A percentile compares a stretch with the other conserved stretches of the same genome.
phyloP scores from a whole-genome alignment of 2,888 invertebrate species.

The Hyposoter didymator region DNA sequence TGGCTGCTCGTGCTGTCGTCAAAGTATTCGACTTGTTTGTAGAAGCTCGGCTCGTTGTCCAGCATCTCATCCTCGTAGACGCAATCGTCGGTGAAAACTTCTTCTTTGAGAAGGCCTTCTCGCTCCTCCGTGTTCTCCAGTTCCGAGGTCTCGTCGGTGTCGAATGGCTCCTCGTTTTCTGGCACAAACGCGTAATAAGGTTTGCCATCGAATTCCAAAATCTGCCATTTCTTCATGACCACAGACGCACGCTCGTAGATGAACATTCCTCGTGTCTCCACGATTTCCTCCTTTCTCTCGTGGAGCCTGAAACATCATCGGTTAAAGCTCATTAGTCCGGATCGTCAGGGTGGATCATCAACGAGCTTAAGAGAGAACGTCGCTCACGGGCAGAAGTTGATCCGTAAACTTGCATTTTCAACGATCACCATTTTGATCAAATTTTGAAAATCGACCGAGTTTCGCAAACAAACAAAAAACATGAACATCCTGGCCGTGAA shows the following conservation, averaged over 20 bases:
- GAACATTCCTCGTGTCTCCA: slow-evolving; percentile 78
- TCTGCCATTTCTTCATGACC: slow-evolving; percentile 83
- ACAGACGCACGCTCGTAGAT: slow-evolving; percentile 81
- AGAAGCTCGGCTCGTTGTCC: slow-evolving; percentile 63
- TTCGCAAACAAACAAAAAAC: too few relatives aligned
- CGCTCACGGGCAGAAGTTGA: neutral
- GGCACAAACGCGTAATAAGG: slow-evolving; percentile 83
- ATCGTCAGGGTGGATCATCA: neutral
- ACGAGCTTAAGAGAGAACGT: neutral
- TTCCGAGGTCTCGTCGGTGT: slow-evolving; percentile 73
- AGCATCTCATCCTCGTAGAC: slow-evolving; percentile 65
- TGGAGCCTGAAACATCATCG: slow-evolving; percentile 80
- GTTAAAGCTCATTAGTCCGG: slow-evolving; percentile 61
- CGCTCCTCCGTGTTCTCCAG: slow-evolving; percentile 45
- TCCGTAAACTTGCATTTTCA: neutral
- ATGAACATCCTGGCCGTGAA: too few relatives aligned
- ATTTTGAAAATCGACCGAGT: neutral
- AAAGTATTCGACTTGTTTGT: slow-evolving; percentile 68
- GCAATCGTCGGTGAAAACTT: slow-evolving; percentile 62
- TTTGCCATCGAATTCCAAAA: slow-evolving; percentile 82
- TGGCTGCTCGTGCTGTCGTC: slow-evolving; percentile 62
- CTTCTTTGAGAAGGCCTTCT: slow-evolving; percentile 52
- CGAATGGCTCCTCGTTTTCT: slow-evolving; percentile 77
- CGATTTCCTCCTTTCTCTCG: slow-evolving; percentile 64
- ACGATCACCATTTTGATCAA: neutral